Evolutionary conservation across 2,797 vertebrate genomes (phyloP), one percentile per base, ranked within the genome.

Genomic region (Coilia nasus): DNA sequence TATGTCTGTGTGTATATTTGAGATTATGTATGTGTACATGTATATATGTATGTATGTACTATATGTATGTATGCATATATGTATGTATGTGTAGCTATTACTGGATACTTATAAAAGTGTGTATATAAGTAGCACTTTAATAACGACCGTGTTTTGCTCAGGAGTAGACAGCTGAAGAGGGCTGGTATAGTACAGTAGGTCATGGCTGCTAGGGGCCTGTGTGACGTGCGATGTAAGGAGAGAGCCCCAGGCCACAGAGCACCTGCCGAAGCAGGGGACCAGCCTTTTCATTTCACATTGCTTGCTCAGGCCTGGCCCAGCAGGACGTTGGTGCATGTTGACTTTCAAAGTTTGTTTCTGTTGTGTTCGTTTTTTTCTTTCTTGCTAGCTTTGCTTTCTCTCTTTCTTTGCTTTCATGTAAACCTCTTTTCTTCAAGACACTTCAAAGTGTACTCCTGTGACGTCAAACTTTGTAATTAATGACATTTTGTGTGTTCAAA

Each of bases 301-400:
- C 90, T 92, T 90, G 92, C 88, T 90, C 23, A 56, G 89, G 89
- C 89, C 90, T 84, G 19, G 88, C 91, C 86, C 92, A 91, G 92
- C 91, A 71, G 85, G 88, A 86, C 86, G 86, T 91, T 87, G 91
- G 89, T 86, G 87, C 85, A 87, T 71, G 88, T 78, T 78, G 35
- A 78, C 83, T 90, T 92, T 93, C 90, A 90, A 91, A 91, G 88
- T 84, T 85, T 44, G 14, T 44, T 78, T 44, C 50, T 54, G 50
- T 54, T 54, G 50, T 54, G 50, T 14, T 54, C 50, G 50, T 9
- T 54, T 14, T 54, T 9, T 14, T 14, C 50, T 54, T 54, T 54
- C 50, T 54, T 54, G 3, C 14, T 54, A 1, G 3, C 50, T 54
- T 54, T 9, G 50, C 50, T 10, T 54, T 54, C 14, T 14, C 50